Conservation (phyloP, 2,888 invertebrate genomes). For the Penaeus monodon region DNA sequence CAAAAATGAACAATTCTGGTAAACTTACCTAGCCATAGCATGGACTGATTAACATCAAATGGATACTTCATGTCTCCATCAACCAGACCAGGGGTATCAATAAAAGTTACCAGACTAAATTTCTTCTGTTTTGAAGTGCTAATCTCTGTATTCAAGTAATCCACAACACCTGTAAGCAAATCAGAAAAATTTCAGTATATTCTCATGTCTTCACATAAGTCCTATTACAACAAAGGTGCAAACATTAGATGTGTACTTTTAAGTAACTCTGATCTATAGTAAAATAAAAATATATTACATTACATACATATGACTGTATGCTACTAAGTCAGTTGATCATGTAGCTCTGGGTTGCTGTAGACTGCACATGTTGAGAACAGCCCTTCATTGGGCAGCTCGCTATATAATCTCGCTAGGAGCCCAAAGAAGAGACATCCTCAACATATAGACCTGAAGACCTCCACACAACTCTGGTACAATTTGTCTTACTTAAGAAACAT, state of each 20-base stretch:
- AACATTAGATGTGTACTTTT: too few species aligned
- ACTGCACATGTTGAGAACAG: slow-evolving; percentile 67
- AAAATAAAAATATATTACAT: too few species aligned
- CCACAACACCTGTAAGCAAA: slow-evolving; percentile 71
- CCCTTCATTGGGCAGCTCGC: slow-evolving; percentile 76
- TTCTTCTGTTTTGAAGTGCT: slow-evolving; percentile 75
- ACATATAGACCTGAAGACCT: slow-evolving; percentile 13
- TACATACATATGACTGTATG: too few species aligned
- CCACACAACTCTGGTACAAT: too few species aligned
- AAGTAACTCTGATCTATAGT: too few species aligned
- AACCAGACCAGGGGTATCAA: slow-evolving; percentile 76
- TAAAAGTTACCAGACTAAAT: slow-evolving; percentile 74
- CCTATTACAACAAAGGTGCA: too few species aligned
- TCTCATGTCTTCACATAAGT: too few species aligned
- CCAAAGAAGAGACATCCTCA: slow-evolving; percentile 64
- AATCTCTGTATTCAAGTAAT: slow-evolving; percentile 74
- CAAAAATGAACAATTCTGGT: slow-evolving; percentile 65
- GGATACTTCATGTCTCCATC: slow-evolving; percentile 76
- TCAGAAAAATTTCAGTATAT: not conserved
- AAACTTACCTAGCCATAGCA: slow-evolving; percentile 72
- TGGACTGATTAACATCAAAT: slow-evolving; percentile 74
- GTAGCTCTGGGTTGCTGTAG: not conserved
- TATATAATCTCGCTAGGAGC: slow-evolving; percentile 64
- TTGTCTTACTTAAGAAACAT: too few species aligned
- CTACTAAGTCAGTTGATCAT: too few species aligned